Percentiles rank a stretch among this genome's conserved stretches.
phyloP scores from a whole-genome alignment of 2,888 invertebrate genomes.

The Parthenolecanium corni region DNA sequence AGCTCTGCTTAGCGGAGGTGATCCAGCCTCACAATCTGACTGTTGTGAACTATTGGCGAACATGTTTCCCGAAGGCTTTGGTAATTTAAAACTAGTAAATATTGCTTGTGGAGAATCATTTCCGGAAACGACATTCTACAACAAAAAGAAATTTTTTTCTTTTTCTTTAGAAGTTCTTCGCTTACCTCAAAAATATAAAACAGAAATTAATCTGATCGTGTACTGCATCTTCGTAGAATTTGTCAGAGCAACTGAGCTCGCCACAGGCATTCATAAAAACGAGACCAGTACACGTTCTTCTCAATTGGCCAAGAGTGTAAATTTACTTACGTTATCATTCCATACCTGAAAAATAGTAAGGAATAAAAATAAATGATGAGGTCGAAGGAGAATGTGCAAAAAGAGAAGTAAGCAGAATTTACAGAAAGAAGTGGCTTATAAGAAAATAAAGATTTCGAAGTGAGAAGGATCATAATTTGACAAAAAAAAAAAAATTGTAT shows the following conservation, averaged over 20 bases:
- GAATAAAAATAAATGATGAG: background rate
- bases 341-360: slow-evolving; percentile 47
- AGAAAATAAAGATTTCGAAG: too few species aligned
- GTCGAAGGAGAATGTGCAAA: too few species aligned
- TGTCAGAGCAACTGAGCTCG: too few species aligned
- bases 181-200: too few species aligned
- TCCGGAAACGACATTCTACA: slow-evolving; percentile 37
- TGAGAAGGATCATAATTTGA: too few species aligned
- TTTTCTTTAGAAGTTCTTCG: background rate
- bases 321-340: slow-evolving; percentile 60
- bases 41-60: slow-evolving; percentile 17
- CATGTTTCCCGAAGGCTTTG: slow-evolving; percentile 46
- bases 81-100: slow-evolving; percentile 84
- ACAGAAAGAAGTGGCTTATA: too few species aligned
- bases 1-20: slow-evolving; percentile 13
- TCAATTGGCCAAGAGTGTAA: slow-evolving; percentile 10
- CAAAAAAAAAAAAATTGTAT: too few species aligned
- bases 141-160: slow-evolving; percentile 1
- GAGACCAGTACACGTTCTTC: background rate
- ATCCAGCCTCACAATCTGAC: slow-evolving; percentile 36
- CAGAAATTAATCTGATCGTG: too few species aligned
- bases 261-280: background rate
- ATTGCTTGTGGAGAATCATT: slow-evolving; percentile 72
- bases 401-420: too few species aligned
- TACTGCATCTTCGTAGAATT: too few species aligned